phyloP scores from a whole-genome alignment of 2,888 invertebrate species.

The Mactromeris polynyma region DNA sequence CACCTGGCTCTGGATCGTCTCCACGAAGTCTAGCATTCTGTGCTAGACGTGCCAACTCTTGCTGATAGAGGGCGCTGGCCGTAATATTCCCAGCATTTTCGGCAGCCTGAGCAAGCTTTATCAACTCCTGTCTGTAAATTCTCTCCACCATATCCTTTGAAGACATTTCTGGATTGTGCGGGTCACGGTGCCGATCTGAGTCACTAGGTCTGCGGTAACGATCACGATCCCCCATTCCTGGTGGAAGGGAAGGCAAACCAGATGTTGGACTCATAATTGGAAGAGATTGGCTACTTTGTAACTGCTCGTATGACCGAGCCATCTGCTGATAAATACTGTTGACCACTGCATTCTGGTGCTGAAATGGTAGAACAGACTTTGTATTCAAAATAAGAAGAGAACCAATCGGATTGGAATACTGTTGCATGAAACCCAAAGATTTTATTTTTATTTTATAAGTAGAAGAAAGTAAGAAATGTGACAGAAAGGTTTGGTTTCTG shows the following conservation, averaged over 20 bases:
- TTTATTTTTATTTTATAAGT: too few relatives aligned
- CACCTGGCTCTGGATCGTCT: conserved; percentile 88
- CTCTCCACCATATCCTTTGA: conserved; percentile 91
- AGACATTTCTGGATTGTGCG: conserved; percentile 71
- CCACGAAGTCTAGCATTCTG: conserved; percentile 89
- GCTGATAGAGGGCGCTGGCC: conserved; percentile 93
- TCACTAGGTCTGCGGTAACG: conserved; percentile 58
- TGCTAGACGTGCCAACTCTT: conserved; percentile 96
- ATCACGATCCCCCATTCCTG: conserved; percentile 40
- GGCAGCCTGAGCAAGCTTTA: conserved; percentile 93
- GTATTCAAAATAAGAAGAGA: too few relatives aligned
- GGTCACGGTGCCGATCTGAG: conserved; percentile 56
- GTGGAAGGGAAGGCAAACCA: conserved; percentile 29
- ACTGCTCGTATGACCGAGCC: conserved; percentile 89
- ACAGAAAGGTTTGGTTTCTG: too few relatives aligned
- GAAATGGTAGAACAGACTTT: conserved; percentile 57
- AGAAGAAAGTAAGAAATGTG: too few relatives aligned
- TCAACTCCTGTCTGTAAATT: conserved; percentile 90
- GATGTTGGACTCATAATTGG: conserved; percentile 57
- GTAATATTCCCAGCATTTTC: conserved; percentile 86
- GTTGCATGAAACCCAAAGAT: too few relatives aligned
- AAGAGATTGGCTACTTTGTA: conserved; percentile 53
- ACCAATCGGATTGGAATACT: too few relatives aligned
- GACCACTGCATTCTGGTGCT: conserved; percentile 85
- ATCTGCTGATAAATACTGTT: conserved; percentile 90